Conservation (phyloP, 2,888 invertebrate species). For the Capitulum mitella region DNA sequence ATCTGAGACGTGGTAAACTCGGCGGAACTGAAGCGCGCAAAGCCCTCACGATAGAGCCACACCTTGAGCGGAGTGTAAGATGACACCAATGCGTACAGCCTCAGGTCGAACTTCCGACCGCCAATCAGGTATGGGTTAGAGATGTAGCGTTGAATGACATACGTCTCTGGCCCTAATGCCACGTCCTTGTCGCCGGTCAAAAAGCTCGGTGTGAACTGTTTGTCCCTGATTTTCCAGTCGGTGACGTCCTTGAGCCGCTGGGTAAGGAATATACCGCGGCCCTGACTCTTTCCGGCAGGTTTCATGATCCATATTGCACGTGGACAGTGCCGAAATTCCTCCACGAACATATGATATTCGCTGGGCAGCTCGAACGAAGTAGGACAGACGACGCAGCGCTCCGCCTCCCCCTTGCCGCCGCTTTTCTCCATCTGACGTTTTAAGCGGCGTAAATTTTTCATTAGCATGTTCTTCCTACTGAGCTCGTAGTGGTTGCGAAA, state of each 20-base stretch:
- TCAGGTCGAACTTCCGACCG: conserved; percentile 56
- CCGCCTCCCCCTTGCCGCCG: conserved; percentile 45
- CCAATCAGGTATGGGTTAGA: conserved; percentile 54
- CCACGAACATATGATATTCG: conserved; percentile 55
- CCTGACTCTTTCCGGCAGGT: conserved; percentile 54
- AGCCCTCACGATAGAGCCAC: conserved; percentile 56
- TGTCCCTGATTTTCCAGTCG: conserved; percentile 46
- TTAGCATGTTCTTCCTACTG: conserved; percentile 54
- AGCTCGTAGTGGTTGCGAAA: conserved; percentile 56
- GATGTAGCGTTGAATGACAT: conserved; percentile 55
- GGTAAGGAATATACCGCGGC: conserved; percentile 56
- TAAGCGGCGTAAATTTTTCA: conserved; percentile 50
- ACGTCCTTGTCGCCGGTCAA: not conserved
- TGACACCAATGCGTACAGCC: conserved; percentile 55
- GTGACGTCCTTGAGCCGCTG: conserved; percentile 49
- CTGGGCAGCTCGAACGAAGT: conserved; percentile 55
- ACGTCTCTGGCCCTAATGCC: conserved; percentile 37
- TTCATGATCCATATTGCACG: conserved; percentile 59
- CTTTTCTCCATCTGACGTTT: conserved; percentile 44
- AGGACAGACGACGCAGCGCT: conserved; percentile 52
- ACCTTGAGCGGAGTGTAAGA: conserved; percentile 50
- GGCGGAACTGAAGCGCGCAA: conserved; percentile 55
- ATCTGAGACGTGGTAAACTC: conserved; percentile 52
- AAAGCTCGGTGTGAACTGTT: conserved; percentile 10
- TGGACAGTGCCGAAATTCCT: conserved; percentile 52